A percentile compares a stretch with the other conserved stretches of the same genome.
phyloP scores from a whole-genome alignment of 1,140 invertebrate species.

The Apis mellifera region DNA sequence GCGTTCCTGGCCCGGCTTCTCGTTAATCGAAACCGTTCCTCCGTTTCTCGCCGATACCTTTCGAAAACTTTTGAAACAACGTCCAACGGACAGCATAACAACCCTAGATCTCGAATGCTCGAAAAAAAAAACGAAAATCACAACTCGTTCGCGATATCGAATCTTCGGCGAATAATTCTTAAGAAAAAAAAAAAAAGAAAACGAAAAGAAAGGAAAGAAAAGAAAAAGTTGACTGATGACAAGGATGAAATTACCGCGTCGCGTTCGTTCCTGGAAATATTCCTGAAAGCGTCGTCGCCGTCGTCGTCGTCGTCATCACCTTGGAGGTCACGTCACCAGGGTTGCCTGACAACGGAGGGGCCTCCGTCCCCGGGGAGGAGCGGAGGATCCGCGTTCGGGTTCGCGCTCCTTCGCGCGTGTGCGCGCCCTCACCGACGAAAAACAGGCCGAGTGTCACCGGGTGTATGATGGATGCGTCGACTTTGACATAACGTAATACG shows the following conservation, averaged over 20 bases:
- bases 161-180: too few species aligned
- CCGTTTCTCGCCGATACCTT: neutral
- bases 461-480: slow-evolving; percentile 72
- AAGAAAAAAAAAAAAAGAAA: too few species aligned
- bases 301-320: too few species aligned
- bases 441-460: slow-evolving; percentile 52
- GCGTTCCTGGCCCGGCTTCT: neutral
- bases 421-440: slow-evolving; percentile 9
- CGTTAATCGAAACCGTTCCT: slow-evolving; percentile 19
- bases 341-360: slow-evolving; percentile 34
- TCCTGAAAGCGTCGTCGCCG: slow-evolving; percentile 36
- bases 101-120: too few species aligned
- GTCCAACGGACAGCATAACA: too few species aligned
- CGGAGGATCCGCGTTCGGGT: slow-evolving; percentile 19
- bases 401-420: slow-evolving; percentile 1
- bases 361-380: slow-evolving; percentile 50
- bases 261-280: slow-evolving; percentile 55
- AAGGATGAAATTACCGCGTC: slow-evolving; percentile 36
- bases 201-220: neutral
- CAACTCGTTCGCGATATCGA: neutral
- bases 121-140: too few species aligned
- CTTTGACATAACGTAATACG: slow-evolving; percentile 72
- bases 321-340: slow-evolving; percentile 62
- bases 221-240: slow-evolving; percentile 28
- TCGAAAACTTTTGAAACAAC: too few species aligned